Evolutionary conservation across 1,140 invertebrate genomes (phyloP), one percentile per base, ranked within the genome.

Genomic region (Aphaenogaster floridana): DNA sequence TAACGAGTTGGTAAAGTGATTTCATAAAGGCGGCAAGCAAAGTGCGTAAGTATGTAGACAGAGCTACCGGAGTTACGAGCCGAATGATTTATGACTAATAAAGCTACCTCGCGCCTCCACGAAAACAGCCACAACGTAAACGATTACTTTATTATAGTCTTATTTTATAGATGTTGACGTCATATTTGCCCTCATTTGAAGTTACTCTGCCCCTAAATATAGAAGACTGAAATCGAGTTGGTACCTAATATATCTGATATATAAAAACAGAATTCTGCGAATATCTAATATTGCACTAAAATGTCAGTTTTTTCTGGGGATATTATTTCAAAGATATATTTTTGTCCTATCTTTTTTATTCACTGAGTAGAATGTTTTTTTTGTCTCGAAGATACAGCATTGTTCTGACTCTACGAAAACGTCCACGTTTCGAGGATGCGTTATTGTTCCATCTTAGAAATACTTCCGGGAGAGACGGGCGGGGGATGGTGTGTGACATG

Each of bases 51-150:
- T 76, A 76, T 52, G 50, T 79, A 66, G 48, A 86, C 48, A 79
- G 83, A 64, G 48, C 74, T 79, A 79, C 74, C 15, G 28, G 77
- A 79, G 83, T 86, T 86, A 86, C 74, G 72, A 86, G 36, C 42
- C 21, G 39, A 63, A 79, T 79, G 74, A 78, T 79, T 86, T 86
- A 86, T 13, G 74, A 28, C 59, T 86, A 86, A 79, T 86, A 79
- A 86, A 86, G 61, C 21, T 57, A 63, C 42, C 54, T 45, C 39
- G 28, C 59, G 39, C 34, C 39, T 36, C 45, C 59, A 59, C 42
- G 34, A 78, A 34, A 69, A 64, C 48, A 39, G n/a, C 15, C 61
- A 28, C 42, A 21, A 36, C 68, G 61, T 68, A 79, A 79, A 79
- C n/a, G 17, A 79, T 86, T 50, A 28, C 63, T 52, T 85, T 78